Evolutionary conservation across 2,113 vertebrate species (phyloP).

Genomic region (Nycticorax nycticorax): DNA sequence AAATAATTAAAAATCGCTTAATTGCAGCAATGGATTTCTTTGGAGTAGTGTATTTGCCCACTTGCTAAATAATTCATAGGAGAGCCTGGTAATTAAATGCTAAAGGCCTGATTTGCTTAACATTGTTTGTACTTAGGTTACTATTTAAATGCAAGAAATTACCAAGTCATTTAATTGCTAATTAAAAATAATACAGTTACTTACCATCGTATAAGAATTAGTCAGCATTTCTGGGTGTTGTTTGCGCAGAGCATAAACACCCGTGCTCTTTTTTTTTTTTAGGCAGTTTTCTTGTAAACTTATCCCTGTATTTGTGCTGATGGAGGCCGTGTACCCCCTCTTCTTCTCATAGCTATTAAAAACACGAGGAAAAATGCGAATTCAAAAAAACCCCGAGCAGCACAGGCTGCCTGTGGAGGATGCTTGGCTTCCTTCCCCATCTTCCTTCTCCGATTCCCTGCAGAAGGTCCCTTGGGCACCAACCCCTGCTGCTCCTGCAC

Average conservation of each 20-base stretch:
- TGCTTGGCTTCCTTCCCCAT: too few relatives aligned
- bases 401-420: neutral
- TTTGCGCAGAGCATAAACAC: neutral
- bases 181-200: constrained; percentile 31
- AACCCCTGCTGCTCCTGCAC: too few relatives aligned
- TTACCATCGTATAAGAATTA: neutral
- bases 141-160: constrained; percentile 27
- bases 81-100: constrained; percentile 46
- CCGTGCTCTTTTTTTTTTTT: neutral
- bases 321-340: neutral
- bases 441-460: neutral
- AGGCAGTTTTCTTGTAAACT: neutral
- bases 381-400: neutral
- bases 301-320: neutral
- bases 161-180: constrained; percentile 33
- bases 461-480: neutral
- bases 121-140: constrained; percentile 6
- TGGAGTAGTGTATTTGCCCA: neutral
- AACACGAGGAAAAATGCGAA: neutral
- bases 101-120: constrained; percentile 17
- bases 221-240: constrained; percentile 15
- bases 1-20: neutral
- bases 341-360: neutral
- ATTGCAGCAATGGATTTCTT: neutral
- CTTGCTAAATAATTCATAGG: constrained; percentile 36